These are phyloP conservation scores for Halichoerus grypus DNA, from an alignment of 2,113 vertebrate species.

Conservation along the genomic window DNA sequence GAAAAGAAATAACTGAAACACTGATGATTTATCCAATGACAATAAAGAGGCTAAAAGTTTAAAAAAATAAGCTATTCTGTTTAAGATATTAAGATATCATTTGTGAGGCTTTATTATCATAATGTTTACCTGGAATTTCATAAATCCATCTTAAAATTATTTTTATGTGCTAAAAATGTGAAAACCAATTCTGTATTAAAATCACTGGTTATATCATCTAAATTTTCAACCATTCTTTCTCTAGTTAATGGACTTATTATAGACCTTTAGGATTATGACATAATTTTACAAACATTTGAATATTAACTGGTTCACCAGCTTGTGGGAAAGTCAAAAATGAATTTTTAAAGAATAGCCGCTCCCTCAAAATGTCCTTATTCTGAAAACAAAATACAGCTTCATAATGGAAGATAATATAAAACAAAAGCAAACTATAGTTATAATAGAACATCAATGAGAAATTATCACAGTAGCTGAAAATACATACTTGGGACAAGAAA, in stretches of 20 bases:
- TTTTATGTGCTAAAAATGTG: conserved; percentile 13
- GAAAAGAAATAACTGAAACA: background rate
- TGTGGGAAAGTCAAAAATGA: background rate
- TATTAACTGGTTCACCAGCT: background rate
- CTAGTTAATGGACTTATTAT: background rate
- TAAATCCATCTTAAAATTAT: conserved; percentile 16
- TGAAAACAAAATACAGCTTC: background rate
- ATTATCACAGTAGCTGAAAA: background rate
- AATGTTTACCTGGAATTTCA: background rate
- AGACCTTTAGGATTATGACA: background rate
- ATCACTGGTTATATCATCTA: background rate
- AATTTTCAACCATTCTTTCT: conserved; percentile 39
- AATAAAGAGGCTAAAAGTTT: background rate
- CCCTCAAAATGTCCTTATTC: background rate
- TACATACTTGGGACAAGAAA: conserved; percentile 7
- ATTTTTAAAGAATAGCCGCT: background rate
- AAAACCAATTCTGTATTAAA: background rate
- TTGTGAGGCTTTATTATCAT: background rate
- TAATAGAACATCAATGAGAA: background rate
- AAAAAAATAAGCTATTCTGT: background rate
- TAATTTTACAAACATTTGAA: conserved; percentile 19
- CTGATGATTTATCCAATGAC: conserved; percentile 4
- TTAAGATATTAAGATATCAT: background rate
- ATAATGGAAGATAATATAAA: background rate
- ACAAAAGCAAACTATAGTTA: background rate